Conservation (phyloP, 2,888 invertebrate species). For the Lasioglossum zephyrum region DNA sequence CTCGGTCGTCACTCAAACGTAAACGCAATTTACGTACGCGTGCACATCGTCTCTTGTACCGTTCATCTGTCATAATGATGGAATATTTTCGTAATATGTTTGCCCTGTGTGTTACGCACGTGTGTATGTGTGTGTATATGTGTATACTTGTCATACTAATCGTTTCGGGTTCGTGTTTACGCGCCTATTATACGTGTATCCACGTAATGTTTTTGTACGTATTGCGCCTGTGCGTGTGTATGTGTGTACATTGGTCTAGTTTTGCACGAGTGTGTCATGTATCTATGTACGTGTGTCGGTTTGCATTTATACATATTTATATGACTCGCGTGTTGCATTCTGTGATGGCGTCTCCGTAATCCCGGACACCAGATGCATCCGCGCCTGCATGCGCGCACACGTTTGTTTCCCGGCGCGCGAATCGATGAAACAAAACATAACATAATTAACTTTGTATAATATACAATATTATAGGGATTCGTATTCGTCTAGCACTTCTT, state of each 20-base stretch:
- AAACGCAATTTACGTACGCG: slow-evolving; percentile 75
- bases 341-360: slow-evolving; percentile 51
- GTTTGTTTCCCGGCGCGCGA: slow-evolving; percentile 45
- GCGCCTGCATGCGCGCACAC: slow-evolving; percentile 63
- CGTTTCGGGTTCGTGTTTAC: neutral
- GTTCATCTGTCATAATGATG: slow-evolving; percentile 58
- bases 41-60: slow-evolving; percentile 67
- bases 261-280: neutral
- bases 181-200: neutral
- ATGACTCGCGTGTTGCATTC: slow-evolving; percentile 35
- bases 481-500: slow-evolving; percentile 75
- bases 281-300: slow-evolving; percentile 13
- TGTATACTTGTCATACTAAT: slow-evolving; percentile 19
- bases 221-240: neutral
- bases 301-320: slow-evolving; percentile 35
- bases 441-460: slow-evolving; percentile 81
- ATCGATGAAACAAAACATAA: slow-evolving; percentile 74
- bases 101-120: slow-evolving; percentile 12
- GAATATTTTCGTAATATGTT: slow-evolving; percentile 34
- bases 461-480: slow-evolving; percentile 81
- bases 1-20: slow-evolving; percentile 80
- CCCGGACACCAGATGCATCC: slow-evolving; percentile 55
- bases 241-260: slow-evolving; percentile 5
- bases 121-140: slow-evolving; percentile 1
- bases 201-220: no score